Evolutionary conservation across 2,113 vertebrate species (phyloP).

Genomic region (mouse (Mus musculus)): DNA sequence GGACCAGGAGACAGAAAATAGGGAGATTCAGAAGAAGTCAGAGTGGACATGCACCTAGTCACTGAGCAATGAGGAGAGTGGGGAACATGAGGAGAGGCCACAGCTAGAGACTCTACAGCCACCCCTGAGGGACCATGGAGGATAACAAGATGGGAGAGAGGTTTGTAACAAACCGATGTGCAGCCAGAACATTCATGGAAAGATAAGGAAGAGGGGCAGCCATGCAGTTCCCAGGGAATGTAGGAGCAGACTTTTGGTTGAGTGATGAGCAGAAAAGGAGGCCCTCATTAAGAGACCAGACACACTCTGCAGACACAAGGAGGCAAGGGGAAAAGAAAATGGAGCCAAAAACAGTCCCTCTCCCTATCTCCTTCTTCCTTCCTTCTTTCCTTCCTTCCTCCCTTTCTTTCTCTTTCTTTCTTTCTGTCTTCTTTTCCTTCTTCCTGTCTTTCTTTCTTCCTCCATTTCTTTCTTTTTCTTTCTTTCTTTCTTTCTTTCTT

Average conservation of each 20-base stretch:
- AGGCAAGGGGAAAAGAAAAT: neutral
- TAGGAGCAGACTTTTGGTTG: neutral
- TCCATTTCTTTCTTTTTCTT: neutral
- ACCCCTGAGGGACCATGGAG: neutral
- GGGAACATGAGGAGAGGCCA: neutral
- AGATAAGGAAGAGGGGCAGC: neutral
- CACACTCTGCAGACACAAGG: neutral
- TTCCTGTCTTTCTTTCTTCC: no score
- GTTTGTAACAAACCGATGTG: no score
- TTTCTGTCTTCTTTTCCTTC: neutral
- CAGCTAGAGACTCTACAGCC: neutral
- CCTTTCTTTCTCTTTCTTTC: neutral
- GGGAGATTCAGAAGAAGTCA: neutral
- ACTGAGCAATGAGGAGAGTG: neutral
- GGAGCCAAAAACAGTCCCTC: neutral
- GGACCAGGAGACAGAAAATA: neutral
- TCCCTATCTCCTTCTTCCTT: neutral
- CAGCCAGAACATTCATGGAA: neutral
- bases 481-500: neutral
- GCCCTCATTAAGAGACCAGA: neutral
- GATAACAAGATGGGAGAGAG: neutral
- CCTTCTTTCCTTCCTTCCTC: neutral
- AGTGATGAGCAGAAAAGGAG: neutral
- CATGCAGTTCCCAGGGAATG: neutral
- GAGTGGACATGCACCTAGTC: neutral